Conservation (phyloP, 2,113 vertebrate species). For the Neomonachus schauinslandi region DNA sequence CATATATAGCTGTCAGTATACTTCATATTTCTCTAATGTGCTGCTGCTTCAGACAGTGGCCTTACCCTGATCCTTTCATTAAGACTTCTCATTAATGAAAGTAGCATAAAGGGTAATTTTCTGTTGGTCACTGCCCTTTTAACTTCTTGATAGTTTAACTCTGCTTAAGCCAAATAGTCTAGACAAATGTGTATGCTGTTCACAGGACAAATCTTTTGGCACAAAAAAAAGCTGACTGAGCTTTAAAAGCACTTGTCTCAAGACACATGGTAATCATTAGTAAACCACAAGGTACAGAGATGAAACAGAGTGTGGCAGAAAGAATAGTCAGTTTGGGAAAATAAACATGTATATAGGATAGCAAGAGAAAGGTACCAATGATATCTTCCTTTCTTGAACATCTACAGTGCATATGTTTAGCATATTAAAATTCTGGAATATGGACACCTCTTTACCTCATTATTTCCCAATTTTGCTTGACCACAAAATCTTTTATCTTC, state of each 20-base stretch:
- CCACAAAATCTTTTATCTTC: not conserved
- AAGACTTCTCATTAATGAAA: conserved; percentile 39
- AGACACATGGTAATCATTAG: not conserved
- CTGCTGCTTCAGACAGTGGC: conserved; percentile 41
- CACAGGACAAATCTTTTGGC: conserved; percentile 18
- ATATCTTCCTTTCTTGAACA: not conserved
- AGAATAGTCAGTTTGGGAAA: not conserved
- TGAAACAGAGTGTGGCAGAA: not conserved
- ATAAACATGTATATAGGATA: not conserved
- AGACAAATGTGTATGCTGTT: not conserved
- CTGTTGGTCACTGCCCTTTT: conserved; percentile 11
- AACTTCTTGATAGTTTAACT: conserved; percentile 47
- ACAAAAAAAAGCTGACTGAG: not conserved
- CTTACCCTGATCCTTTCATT: conserved; percentile 43
- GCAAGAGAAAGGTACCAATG: not conserved
- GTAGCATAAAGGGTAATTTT: not conserved
- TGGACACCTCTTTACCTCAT: not conserved
- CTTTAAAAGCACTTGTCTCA: conserved; percentile 42
- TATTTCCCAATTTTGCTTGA: conserved; percentile 23
- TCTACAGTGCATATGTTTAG: not conserved
- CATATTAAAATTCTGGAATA: not conserved
- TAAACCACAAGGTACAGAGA: not conserved
- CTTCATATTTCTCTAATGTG: conserved; percentile 53
- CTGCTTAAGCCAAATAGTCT: not conserved
- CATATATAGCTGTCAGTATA: conserved; percentile 53